phyloP scores from a whole-genome alignment of 2,113 vertebrate species.

The Bostrychus sinensis region DNA sequence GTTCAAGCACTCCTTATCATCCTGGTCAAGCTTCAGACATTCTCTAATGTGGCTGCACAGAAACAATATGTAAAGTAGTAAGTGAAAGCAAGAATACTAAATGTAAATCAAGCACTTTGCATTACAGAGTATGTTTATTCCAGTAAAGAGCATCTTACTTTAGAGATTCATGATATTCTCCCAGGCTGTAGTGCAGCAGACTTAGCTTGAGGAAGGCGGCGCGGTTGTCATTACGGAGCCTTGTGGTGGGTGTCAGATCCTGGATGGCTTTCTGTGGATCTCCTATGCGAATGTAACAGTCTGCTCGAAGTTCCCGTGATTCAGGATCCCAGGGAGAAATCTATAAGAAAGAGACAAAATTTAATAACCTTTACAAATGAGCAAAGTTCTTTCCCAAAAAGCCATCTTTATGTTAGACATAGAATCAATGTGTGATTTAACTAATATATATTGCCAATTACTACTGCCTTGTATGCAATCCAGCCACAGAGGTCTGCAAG shows the following conservation, averaged over 20 bases:
- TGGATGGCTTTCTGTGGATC: conserved; percentile 83
- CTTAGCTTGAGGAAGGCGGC: conserved; percentile 84
- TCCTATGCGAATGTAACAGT: conserved; percentile 81
- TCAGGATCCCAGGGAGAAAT: conserved; percentile 85
- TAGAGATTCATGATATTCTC: conserved; percentile 83
- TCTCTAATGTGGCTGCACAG: conserved; percentile 80
- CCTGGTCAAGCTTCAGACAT: conserved; percentile 86
- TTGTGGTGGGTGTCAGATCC: conserved; percentile 81
- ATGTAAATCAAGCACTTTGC: conserved; percentile 24
- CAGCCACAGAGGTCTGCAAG: too few relatives aligned
- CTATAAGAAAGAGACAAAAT: conserved; percentile 43
- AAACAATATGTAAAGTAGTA: conserved; percentile 1
- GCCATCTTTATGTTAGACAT: too few relatives aligned
- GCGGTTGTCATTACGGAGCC: conserved; percentile 84
- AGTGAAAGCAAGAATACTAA: neutral
- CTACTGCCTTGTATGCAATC: too few relatives aligned
- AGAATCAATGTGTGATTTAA: too few relatives aligned
- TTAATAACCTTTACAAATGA: neutral
- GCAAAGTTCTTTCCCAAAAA: too few relatives aligned
- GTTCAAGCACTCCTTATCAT: conserved; percentile 83
- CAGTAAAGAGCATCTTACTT: conserved; percentile 60
- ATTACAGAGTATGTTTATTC: conserved; percentile 11
- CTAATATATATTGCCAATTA: too few relatives aligned
- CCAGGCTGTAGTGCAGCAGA: conserved; percentile 81
- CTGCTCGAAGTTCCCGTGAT: conserved; percentile 81